These are phyloP conservation scores for Reticulitermes speratus DNA, from an alignment of 1,140 invertebrate species.

Conservation along the genomic window DNA sequence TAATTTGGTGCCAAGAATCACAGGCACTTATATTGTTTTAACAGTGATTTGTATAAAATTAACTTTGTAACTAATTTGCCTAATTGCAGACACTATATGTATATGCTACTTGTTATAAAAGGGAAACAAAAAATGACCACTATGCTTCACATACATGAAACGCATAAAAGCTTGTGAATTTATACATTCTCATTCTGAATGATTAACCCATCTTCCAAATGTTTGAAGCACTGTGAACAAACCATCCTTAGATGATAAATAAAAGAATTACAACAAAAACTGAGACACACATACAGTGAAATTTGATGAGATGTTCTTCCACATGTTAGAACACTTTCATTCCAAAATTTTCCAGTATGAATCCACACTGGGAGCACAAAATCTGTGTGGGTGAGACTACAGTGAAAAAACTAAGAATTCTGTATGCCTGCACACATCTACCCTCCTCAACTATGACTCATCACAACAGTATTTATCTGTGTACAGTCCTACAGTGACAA, in stretches of 20 bases:
- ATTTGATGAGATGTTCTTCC: too few species aligned
- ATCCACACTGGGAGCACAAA: too few species aligned
- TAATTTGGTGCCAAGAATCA: slow-evolving; percentile 23
- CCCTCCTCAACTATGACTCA: too few species aligned
- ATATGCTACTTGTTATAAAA: background rate
- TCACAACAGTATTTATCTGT: too few species aligned
- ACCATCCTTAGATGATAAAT: background rate
- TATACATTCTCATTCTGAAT: background rate
- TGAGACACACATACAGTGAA: background rate
- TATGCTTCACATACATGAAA: background rate
- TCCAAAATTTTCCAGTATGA: too few species aligned
- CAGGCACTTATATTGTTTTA: slow-evolving; percentile 25
- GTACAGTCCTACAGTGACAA: too few species aligned
- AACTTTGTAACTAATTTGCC: slow-evolving; percentile 3
- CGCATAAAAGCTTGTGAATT: background rate
- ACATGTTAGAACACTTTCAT: too few species aligned
- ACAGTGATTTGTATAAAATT: slow-evolving; percentile 19
- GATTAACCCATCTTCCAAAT: background rate
- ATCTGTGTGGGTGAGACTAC: too few species aligned
- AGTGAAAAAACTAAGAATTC: too few species aligned
- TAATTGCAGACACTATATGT: background rate
- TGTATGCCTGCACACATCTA: too few species aligned
- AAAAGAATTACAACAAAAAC: slow-evolving; percentile 1
- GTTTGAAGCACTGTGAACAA: background rate
- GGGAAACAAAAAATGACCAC: background rate